These are phyloP conservation scores for Eupelmus urozonus DNA, from an alignment of 2,888 invertebrate genomes.

Conservation along the genomic window DNA sequence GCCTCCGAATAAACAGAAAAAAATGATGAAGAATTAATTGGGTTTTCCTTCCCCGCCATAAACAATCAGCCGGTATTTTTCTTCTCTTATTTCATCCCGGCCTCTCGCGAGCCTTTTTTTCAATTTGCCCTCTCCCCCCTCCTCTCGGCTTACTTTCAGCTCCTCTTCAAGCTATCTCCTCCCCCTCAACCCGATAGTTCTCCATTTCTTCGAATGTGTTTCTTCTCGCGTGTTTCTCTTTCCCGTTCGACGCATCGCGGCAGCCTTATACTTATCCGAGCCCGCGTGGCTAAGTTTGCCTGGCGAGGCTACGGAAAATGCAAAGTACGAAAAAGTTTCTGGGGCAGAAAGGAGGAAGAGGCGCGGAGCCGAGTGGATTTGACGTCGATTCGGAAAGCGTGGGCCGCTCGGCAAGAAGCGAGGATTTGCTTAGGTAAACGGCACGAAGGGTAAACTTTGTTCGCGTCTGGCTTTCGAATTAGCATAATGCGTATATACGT, in stretches of 20 bases:
- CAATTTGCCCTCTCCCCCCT: slow-evolving; percentile 8
- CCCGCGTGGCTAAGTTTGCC: no score
- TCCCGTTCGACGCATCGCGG: slow-evolving; percentile 7
- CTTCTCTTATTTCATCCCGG: slow-evolving; percentile 1
- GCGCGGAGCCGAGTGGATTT: slow-evolving; percentile 55
- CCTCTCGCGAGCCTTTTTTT: not conserved
- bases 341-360: slow-evolving; percentile 54
- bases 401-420: slow-evolving; percentile 41
- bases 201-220: not conserved
- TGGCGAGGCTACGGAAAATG: slow-evolving; percentile 54
- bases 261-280: not conserved
- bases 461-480: slow-evolving; percentile 60
- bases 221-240: slow-evolving; percentile 9
- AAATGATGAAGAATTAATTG: not conserved
- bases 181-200: not conserved
- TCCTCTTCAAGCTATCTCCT: slow-evolving; percentile 4
- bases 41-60: not conserved
- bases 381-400: slow-evolving; percentile 58
- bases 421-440: slow-evolving; percentile 63
- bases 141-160: not conserved
- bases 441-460: slow-evolving; percentile 62
- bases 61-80: not conserved
- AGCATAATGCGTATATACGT: slow-evolving; percentile 61
- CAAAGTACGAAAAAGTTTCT: slow-evolving; percentile 63
- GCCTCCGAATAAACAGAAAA: no score